Conservation (phyloP, 2,797 vertebrate genomes). For the Mareca strepera region DNA sequence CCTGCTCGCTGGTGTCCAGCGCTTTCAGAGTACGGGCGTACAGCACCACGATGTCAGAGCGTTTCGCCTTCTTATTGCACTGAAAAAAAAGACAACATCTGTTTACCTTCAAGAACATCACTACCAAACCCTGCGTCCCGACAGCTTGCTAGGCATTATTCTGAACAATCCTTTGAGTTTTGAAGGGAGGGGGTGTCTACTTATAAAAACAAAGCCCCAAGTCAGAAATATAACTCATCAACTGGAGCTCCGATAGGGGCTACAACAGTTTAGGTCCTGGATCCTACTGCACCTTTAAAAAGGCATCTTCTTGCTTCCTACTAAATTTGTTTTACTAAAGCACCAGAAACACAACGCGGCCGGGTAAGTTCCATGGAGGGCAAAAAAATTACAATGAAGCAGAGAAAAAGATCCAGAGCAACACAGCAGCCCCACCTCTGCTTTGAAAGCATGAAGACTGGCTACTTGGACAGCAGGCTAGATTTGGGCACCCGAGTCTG, state of each 20-base stretch:
- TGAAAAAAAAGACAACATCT: slow-evolving; percentile 61
- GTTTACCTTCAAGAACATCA: neutral
- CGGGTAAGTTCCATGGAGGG: neutral
- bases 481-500: neutral
- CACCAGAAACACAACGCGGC: accelerated
- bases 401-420: neutral
- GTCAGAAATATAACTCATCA: neutral
- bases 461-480: neutral
- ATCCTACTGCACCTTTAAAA: neutral
- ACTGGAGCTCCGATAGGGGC: neutral
- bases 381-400: neutral
- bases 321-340: neutral
- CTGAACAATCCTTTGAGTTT: neutral
- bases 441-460: neutral
- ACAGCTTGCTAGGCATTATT: neutral
- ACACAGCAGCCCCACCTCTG: neutral
- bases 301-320: neutral
- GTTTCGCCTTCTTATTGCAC: slow-evolving; percentile 97
- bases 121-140: neutral
- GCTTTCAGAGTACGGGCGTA: slow-evolving; percentile 89
- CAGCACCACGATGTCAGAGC: slow-evolving; percentile 90
- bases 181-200: neutral
- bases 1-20: slow-evolving; percentile 91
- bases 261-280: neutral
- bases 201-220: neutral